These are phyloP conservation scores for Coturnix japonica DNA, from an alignment of 2,113 vertebrate species.

Conservation along the genomic window DNA sequence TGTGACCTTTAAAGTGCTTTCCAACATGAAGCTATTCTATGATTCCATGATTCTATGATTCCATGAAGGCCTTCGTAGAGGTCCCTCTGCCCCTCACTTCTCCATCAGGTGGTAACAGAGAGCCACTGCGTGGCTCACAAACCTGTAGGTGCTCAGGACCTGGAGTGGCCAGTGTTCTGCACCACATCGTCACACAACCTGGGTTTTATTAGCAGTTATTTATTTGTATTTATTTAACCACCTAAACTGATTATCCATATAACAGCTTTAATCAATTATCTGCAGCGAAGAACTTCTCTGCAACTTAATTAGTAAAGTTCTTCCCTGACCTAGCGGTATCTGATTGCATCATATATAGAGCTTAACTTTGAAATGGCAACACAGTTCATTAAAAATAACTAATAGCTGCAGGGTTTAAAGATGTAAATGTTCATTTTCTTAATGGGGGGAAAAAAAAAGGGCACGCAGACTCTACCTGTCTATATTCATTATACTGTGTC, in stretches of 20 bases:
- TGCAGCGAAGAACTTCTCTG: slow-evolving; percentile 61
- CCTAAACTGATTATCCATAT: slow-evolving; percentile 51
- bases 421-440: slow-evolving; percentile 75
- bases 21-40: background rate
- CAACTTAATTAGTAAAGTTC: slow-evolving; percentile 78
- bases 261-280: slow-evolving; percentile 74
- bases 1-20: background rate
- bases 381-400: slow-evolving; percentile 80
- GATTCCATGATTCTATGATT: background rate
- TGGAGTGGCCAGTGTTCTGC: background rate
- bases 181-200: background rate
- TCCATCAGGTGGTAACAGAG: background rate
- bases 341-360: slow-evolving; percentile 64
- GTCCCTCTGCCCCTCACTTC: fast-evolving
- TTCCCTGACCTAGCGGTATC: slow-evolving; percentile 71
- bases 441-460: slow-evolving; percentile 64
- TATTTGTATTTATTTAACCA: slow-evolving; percentile 66
- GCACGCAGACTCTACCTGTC: slow-evolving; percentile 65
- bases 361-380: slow-evolving; percentile 76
- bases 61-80: background rate
- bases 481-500: slow-evolving; percentile 74
- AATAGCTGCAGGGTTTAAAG: slow-evolving; percentile 75
- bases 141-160: background rate
- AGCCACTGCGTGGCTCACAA: background rate
- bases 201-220: slow-evolving; percentile 33